Conservation (phyloP, 2,797 vertebrate species). For the Aeoliscus strigatus region DNA sequence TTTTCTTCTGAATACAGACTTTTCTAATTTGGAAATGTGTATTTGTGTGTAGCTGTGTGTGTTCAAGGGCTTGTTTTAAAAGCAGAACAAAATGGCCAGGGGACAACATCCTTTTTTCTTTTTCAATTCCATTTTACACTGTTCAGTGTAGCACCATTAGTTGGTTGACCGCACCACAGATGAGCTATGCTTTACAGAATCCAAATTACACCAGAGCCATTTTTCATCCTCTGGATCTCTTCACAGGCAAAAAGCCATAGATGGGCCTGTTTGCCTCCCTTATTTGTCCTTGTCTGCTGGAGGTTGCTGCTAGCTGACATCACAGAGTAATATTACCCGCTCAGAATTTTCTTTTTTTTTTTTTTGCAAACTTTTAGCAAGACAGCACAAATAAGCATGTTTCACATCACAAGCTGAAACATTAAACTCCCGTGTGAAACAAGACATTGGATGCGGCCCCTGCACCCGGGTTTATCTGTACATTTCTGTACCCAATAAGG, state of each 20-base stretch:
- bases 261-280: conserved; percentile 64
- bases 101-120: conserved; percentile 34
- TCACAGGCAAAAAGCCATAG: conserved; percentile 63
- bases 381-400: conserved; percentile 47
- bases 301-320: conserved; percentile 68
- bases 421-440: conserved; percentile 28
- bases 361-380: conserved; percentile 21
- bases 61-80: too few relatives aligned
- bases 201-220: conserved; percentile 66
- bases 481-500: conserved; percentile 11
- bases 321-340: conserved; percentile 51
- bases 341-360: conserved; percentile 28
- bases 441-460: conserved; percentile 7
- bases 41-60: too few relatives aligned
- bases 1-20: too few relatives aligned
- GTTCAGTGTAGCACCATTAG: conserved; percentile 59
- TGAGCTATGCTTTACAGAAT: conserved; percentile 70
- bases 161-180: conserved; percentile 65
- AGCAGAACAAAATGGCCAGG: conserved; percentile 1
- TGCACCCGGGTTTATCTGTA: conserved; percentile 17
- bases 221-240: conserved; percentile 66
- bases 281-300: conserved; percentile 73
- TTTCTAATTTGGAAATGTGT: too few relatives aligned
- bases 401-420: conserved; percentile 33
- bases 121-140: conserved; percentile 28